Evolutionary conservation across 2,113 vertebrate genomes (phyloP).

Genomic region (Xerus inauris): DNA sequence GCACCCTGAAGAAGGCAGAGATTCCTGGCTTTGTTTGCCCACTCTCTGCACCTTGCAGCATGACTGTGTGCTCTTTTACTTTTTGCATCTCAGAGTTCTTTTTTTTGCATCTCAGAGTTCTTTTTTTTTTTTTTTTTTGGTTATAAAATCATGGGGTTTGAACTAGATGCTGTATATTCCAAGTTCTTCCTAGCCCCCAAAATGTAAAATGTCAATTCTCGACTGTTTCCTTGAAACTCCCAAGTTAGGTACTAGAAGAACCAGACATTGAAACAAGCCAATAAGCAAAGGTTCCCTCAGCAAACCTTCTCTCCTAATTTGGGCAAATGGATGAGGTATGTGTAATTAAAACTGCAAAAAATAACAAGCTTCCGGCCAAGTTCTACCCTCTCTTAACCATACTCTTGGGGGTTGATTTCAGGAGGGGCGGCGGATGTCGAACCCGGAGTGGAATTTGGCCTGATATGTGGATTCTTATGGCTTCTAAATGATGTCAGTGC

Average conservation of each 20-base stretch:
- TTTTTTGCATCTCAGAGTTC: not conserved
- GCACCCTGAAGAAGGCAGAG: not conserved
- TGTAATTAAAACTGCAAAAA: slow-evolving; percentile 78
- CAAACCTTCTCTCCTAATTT: slow-evolving; percentile 76
- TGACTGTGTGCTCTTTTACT: not conserved
- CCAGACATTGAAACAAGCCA: slow-evolving; percentile 52
- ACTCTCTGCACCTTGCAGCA: not conserved
- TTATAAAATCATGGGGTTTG: slow-evolving; percentile 34
- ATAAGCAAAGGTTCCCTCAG: slow-evolving; percentile 2
- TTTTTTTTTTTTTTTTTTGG: not conserved
- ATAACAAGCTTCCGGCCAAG: slow-evolving; percentile 78
- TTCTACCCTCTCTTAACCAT: slow-evolving; percentile 73
- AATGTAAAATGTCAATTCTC: slow-evolving; percentile 52
- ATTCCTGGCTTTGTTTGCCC: not conserved
- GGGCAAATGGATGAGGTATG: slow-evolving; percentile 76
- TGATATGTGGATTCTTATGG: slow-evolving; percentile 80
- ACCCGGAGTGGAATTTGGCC: slow-evolving; percentile 76
- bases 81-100: slow-evolving; percentile 16
- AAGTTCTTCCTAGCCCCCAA: slow-evolving; percentile 25
- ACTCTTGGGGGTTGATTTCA: slow-evolving; percentile 63
- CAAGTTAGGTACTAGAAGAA: slow-evolving; percentile 65
- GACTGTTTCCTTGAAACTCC: slow-evolving; percentile 68
- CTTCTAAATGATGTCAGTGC: slow-evolving; percentile 84
- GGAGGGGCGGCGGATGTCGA: slow-evolving; percentile 61
- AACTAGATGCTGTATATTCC: not conserved